These are phyloP conservation scores for Phymatocera aterrima DNA, from an alignment of 2,888 invertebrate genomes.

Conservation along the genomic window DNA sequence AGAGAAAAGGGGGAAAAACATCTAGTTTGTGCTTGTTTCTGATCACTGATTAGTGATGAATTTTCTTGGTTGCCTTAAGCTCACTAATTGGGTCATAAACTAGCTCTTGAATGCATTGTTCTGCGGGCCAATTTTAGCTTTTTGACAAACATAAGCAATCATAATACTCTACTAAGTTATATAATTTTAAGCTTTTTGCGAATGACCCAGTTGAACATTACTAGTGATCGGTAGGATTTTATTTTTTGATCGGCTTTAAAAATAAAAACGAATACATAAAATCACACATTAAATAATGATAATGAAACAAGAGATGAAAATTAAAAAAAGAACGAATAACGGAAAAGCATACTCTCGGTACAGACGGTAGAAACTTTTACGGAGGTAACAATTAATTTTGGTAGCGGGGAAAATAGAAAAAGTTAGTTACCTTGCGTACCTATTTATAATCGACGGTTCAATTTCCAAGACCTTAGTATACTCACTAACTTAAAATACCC, in stretches of 20 bases:
- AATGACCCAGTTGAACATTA: conserved; percentile 48
- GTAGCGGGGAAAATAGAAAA: conserved; percentile 34
- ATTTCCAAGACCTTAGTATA: conserved; percentile 47
- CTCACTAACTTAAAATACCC: conserved; percentile 48
- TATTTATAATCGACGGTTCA: conserved; percentile 26
- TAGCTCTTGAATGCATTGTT: conserved; percentile 60
- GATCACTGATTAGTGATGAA: conserved; percentile 43
- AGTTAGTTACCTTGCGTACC: conserved; percentile 36
- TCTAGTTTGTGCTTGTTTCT: conserved; percentile 38
- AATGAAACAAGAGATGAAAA: not conserved
- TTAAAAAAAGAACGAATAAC: not conserved
- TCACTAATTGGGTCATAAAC: conserved; percentile 44
- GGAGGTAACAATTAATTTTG: conserved; percentile 30
- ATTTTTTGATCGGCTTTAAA: conserved; percentile 56
- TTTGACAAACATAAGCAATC: conserved; percentile 52
- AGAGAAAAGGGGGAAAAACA: not conserved
- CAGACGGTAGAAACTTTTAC: conserved; percentile 3
- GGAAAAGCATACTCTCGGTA: conserved; percentile 24
- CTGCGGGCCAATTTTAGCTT: conserved; percentile 67
- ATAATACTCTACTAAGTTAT: conserved; percentile 61
- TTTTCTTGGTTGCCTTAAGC: conserved; percentile 40
- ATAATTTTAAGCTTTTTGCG: conserved; percentile 48
- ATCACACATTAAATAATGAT: conserved; percentile 36
- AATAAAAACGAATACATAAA: not conserved
- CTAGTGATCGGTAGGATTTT: conserved; percentile 54